phyloP scores from a whole-genome alignment of 2,797 vertebrate genomes.

The Gallinago stenura region DNA sequence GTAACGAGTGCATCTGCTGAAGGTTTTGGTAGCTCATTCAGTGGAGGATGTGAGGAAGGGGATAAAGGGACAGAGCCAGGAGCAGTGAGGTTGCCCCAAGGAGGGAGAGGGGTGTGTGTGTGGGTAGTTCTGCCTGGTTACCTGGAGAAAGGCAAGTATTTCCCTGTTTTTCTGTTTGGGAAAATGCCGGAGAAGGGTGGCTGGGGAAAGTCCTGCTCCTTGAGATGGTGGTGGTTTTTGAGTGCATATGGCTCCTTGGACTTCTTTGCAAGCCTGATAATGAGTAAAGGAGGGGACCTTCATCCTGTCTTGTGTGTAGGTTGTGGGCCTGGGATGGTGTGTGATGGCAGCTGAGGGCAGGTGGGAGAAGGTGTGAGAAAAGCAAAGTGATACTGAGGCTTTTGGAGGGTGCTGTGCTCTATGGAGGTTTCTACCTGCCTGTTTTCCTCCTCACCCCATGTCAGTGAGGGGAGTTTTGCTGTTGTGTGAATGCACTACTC shows the following conservation, averaged over 20 bases:
- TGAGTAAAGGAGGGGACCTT: background rate
- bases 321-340: background rate
- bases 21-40: constrained; percentile 53
- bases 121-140: background rate
- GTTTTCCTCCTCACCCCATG: background rate
- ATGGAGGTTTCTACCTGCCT: background rate
- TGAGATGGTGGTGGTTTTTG: background rate
- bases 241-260: background rate
- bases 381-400: background rate
- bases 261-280: background rate
- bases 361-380: background rate
- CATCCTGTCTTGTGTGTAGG: background rate
- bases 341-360: background rate
- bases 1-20: background rate
- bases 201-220: background rate
- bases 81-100: background rate
- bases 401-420: background rate
- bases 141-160: background rate
- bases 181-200: background rate
- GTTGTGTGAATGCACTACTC: background rate
- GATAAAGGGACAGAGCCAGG: background rate
- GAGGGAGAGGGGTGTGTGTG: background rate
- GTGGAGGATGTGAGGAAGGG: background rate
- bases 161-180: background rate
- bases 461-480: background rate